Percentiles rank a stretch among this genome's conserved stretches.
phyloP scores from a whole-genome alignment of 1,140 invertebrate genomes.

The Zaprionus ghesquierei region DNA sequence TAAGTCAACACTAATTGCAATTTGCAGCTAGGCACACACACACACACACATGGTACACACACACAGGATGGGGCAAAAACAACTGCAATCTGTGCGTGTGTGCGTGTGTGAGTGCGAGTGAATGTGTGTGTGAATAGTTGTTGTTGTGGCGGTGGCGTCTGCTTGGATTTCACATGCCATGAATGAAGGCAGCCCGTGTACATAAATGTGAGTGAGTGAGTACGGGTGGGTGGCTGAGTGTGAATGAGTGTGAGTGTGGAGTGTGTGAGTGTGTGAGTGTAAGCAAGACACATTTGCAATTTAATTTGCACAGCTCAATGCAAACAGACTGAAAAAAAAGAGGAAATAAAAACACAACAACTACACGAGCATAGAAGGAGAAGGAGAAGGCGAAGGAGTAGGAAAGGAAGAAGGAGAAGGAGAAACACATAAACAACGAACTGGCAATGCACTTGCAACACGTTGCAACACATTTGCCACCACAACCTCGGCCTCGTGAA shows the following conservation, averaged over 20 bases:
- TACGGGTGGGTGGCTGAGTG: conserved; percentile 6
- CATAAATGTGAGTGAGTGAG: conserved; percentile 5
- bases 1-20: conserved; percentile 80
- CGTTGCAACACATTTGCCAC: background rate
- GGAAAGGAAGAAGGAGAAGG: background rate
- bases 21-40: conserved; percentile 59
- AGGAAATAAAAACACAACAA: background rate
- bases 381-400: background rate
- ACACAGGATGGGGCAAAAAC: conserved; percentile 25
- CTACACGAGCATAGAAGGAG: background rate
- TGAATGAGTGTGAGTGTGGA: conserved; percentile 1
- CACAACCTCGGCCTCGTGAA: too few species aligned
- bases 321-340: conserved; percentile 27
- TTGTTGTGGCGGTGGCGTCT: conserved; percentile 25
- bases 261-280: background rate
- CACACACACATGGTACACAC: conserved; percentile 6
- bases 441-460: background rate
- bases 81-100: conserved; percentile 29
- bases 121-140: conserved; percentile 22
- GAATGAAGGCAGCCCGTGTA: conserved; percentile 37
- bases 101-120: background rate
- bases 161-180: conserved; percentile 31
- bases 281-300: conserved; percentile 49
- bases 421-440: background rate
- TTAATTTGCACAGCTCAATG: conserved; percentile 66